Percentiles rank a stretch among this genome's conserved stretches.
Evolutionary conservation across 2,888 invertebrate genomes (phyloP).

Genomic region (Scelioninae gen. 1): DNA sequence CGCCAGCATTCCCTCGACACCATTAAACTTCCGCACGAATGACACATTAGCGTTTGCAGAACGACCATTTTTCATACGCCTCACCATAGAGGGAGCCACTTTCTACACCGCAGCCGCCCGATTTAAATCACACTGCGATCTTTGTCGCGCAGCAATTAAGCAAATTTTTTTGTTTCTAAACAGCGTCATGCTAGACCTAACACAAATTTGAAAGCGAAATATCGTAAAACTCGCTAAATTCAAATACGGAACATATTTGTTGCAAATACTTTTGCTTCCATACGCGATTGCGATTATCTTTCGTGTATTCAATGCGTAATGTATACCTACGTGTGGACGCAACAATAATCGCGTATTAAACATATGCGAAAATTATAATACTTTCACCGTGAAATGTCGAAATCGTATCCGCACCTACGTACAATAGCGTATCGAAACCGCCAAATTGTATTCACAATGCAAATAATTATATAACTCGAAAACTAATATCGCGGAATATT

Average conservation of each 20-base stretch:
- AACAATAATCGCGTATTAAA: constrained; percentile 67
- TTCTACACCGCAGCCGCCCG: constrained; percentile 35
- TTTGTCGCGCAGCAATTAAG: constrained; percentile 21
- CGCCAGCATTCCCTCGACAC: constrained; percentile 44
- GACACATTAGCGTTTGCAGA: constrained; percentile 41
- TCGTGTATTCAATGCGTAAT: constrained; percentile 66
- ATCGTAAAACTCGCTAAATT: too few relatives aligned
- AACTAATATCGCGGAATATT: too few relatives aligned
- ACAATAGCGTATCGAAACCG: constrained; percentile 50
- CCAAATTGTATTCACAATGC: constrained; percentile 3
- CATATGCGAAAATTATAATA: constrained; percentile 70
- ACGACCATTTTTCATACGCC: constrained; percentile 38
- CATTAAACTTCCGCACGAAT: constrained; percentile 51
- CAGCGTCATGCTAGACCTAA: neutral
- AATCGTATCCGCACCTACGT: constrained; percentile 61
- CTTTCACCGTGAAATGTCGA: constrained; percentile 68
- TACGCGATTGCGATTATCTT: constrained; percentile 65
- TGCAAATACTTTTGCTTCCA: constrained; percentile 39
- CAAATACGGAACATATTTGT: neutral
- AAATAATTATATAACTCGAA: constrained; percentile 25
- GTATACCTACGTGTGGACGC: constrained; percentile 66
- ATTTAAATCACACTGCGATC: constrained; percentile 14
- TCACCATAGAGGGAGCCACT: constrained; percentile 32
- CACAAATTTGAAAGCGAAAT: constrained; percentile 1
- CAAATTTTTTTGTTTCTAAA: neutral